Evolutionary conservation across 64 coral and sea anemone genomes (phyloP), one percentile per base, ranked within the genome.

Genomic region (Pocillopora verrucosa): DNA sequence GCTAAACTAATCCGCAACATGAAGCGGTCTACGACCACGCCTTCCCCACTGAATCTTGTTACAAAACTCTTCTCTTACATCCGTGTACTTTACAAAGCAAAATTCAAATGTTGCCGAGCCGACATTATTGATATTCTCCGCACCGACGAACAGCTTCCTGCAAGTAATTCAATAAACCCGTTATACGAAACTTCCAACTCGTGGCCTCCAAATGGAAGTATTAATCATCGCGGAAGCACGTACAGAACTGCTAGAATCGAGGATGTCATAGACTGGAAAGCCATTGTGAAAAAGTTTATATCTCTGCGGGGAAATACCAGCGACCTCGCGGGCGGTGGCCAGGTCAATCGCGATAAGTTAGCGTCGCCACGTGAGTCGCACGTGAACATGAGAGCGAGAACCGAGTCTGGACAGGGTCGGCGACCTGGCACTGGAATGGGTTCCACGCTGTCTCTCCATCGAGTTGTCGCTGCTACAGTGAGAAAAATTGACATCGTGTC

Each of bases 1-100:
- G 97, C 97, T 6, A 99, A 99, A n/a, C 76, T 99, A 64, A 99
- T 99, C 19, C 94, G 97, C 1, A 99, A 99, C 79, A 95, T 99
- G 94, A 95, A 99, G 57, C 90, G 97, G 13, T 99, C 97, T 24
- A 99, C 97, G 3, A 92, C 94, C 16, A 99, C 97, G 11, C 97
- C 97, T 1, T 95, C 94, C 10, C 97, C 97, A 11, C 76, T 99
- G 14, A 99, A 99, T 79, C 67, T 99, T 34, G 80, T 93, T 11
- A 95, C 97, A 19, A 99, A 95, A 77, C 75, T 95, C 24, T 91
- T 93, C 15, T 90, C 91, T 11, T 99, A 99, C 73, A 60, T 95
- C 9, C 81, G 68, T 15, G 22, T 99, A 10, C 63, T 95, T 16
- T 90, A 88, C 75, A 93, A 91, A 58, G 72, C 88, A 16, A 99